Evolutionary conservation across 2,797 vertebrate genomes (phyloP).

Genomic region (Siniperca undulata): DNA sequence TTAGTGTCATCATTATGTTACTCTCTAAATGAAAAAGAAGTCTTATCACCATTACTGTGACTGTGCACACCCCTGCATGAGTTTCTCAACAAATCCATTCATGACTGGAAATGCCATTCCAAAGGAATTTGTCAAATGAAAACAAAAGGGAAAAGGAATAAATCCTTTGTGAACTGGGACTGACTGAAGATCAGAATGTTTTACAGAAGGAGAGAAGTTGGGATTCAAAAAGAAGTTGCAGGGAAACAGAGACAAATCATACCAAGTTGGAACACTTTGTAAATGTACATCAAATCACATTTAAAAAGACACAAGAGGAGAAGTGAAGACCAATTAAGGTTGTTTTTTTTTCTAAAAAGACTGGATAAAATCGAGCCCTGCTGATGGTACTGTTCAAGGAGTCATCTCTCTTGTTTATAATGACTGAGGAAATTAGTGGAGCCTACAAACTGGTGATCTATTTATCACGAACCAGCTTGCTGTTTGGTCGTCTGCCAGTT

Average conservation of each 20-base stretch:
- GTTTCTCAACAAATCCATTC: conserved; percentile 95
- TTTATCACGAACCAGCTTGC: conserved; percentile 86
- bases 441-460: conserved; percentile 85
- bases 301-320: conserved; percentile 81
- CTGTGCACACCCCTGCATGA: conserved; percentile 99
- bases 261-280: conserved; percentile 85
- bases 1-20: conserved; percentile 98
- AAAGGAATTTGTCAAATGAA: conserved; percentile 85
- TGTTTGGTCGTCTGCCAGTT: conserved; percentile 81
- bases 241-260: conserved; percentile 80
- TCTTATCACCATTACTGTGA: conserved; percentile 96
- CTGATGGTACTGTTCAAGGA: conserved; percentile 85
- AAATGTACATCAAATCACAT: conserved; percentile 87
- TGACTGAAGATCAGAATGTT: conserved; percentile 83
- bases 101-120: conserved; percentile 92
- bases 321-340: conserved; percentile 80
- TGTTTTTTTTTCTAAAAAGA: conserved; percentile 79
- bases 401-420: conserved; percentile 84
- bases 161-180: conserved; percentile 80
- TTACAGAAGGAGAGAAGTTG: conserved; percentile 75
- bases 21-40: conserved; percentile 90
- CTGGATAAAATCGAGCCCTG: conserved; percentile 84
- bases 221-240: conserved; percentile 76
- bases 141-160: conserved; percentile 80
- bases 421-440: conserved; percentile 81